Percentiles rank a stretch among this genome's conserved stretches.
These are phyloP conservation scores for Platygyra sinensis DNA, from an alignment of 64 coral and sea anemone genomes.

Conservation along the genomic window DNA sequence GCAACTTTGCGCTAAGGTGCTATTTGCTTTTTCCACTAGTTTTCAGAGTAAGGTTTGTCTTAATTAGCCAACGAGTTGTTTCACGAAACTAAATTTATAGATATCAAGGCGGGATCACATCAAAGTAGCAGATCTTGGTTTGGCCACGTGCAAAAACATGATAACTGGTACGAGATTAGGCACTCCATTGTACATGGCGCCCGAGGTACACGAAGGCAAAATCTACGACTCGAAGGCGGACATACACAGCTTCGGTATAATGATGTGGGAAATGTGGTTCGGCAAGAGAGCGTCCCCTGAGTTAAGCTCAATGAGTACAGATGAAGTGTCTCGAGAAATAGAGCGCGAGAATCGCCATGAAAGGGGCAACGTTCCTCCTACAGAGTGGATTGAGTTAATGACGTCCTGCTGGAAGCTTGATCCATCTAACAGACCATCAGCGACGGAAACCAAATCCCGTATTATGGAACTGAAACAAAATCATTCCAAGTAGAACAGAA, in stretches of 20 bases:
- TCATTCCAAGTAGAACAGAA: too few relatives aligned
- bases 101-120: background rate
- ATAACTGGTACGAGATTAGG: background rate
- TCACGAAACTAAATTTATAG: background rate
- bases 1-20: too few relatives aligned
- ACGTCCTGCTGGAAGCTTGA: background rate
- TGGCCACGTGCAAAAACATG: background rate
- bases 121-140: conserved; percentile 8
- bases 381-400: background rate
- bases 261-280: conserved; percentile 8
- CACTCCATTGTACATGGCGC: background rate
- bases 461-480: too few relatives aligned
- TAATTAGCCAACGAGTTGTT: background rate
- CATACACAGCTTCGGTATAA: background rate
- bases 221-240: background rate
- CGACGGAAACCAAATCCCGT: background rate
- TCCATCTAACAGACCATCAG: background rate
- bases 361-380: background rate
- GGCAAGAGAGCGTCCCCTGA: background rate
- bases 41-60: too few relatives aligned
- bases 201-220: background rate
- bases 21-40: too few relatives aligned
- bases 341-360: background rate
- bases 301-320: background rate
- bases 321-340: background rate